phyloP scores from a whole-genome alignment of 2,113 vertebrate genomes.

The Hemiscyllium ocellatum region DNA sequence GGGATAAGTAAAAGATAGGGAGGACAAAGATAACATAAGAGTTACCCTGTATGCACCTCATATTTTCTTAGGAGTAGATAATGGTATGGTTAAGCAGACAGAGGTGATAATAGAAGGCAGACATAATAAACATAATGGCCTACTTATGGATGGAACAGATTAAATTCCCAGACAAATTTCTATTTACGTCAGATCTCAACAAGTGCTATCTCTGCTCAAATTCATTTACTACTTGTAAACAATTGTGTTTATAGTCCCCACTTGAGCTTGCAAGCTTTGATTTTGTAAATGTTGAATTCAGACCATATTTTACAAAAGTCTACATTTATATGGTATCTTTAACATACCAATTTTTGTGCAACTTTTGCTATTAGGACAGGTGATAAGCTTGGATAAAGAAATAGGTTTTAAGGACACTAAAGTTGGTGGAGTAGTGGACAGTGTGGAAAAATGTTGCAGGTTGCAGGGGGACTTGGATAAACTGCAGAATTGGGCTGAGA shows the following conservation, averaged over 20 bases:
- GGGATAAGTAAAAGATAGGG: not conserved
- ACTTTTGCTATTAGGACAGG: not conserved
- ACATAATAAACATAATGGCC: not conserved
- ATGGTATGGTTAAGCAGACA: not conserved
- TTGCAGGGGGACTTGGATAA: no score
- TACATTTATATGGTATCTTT: not conserved
- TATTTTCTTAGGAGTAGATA: not conserved
- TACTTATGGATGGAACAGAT: not conserved
- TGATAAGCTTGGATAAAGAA: no score
- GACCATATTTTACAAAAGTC: not conserved
- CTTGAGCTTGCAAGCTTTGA: not conserved
- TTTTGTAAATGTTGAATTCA: constrained; percentile 4
- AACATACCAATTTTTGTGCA: no score
- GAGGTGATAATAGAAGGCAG: not conserved
- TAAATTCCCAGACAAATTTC: not conserved
- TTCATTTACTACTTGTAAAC: not conserved
- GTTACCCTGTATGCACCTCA: not conserved
- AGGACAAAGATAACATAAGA: not conserved
- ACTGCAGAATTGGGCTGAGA: no score
- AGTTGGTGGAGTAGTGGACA: no score
- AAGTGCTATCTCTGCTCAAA: not conserved
- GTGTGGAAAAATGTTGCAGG: no score
- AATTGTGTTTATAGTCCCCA: not conserved
- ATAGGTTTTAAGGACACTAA: no score
- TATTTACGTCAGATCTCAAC: not conserved